Conservation (phyloP, 2,113 vertebrate species). For the Sapayoa aenigma region DNA sequence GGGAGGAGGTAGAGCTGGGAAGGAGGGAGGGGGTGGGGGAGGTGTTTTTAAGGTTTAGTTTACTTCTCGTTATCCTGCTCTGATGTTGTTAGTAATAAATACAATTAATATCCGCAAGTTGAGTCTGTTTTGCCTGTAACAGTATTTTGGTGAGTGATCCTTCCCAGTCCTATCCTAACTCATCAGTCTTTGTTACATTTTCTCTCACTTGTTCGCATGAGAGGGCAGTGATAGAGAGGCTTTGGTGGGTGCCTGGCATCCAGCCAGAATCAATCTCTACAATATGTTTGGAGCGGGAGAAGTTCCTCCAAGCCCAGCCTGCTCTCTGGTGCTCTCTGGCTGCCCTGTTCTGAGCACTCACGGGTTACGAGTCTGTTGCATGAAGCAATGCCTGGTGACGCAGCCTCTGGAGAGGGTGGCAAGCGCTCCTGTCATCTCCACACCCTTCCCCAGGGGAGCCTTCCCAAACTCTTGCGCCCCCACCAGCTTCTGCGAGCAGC, state of each 20-base stretch:
- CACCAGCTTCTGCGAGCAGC: not conserved
- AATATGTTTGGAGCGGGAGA: not conserved
- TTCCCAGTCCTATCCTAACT: not conserved
- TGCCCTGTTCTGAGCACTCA: not conserved
- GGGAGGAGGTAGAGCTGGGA: not conserved
- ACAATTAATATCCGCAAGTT: not conserved
- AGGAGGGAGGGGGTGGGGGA: not conserved
- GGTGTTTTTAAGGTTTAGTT: not conserved
- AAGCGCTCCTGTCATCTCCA: not conserved
- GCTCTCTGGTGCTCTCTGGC: not conserved
- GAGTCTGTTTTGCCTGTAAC: not conserved
- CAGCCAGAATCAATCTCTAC: not conserved
- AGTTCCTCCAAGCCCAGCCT: not conserved
- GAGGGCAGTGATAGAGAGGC: not conserved
- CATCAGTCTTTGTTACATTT: not conserved
- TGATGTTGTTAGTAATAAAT: not conserved
- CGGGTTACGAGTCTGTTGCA: not conserved
- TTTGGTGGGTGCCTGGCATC: not conserved
- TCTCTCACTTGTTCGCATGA: not conserved
- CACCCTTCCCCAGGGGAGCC: conserved; percentile 36
- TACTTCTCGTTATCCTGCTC: not conserved
- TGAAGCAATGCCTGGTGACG: not conserved
- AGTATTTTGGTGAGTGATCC: not conserved
- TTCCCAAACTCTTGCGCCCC: not conserved
- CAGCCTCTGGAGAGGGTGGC: not conserved